Evolutionary conservation across 2,797 vertebrate genomes (phyloP).

Genomic region (Falco cherrug): DNA sequence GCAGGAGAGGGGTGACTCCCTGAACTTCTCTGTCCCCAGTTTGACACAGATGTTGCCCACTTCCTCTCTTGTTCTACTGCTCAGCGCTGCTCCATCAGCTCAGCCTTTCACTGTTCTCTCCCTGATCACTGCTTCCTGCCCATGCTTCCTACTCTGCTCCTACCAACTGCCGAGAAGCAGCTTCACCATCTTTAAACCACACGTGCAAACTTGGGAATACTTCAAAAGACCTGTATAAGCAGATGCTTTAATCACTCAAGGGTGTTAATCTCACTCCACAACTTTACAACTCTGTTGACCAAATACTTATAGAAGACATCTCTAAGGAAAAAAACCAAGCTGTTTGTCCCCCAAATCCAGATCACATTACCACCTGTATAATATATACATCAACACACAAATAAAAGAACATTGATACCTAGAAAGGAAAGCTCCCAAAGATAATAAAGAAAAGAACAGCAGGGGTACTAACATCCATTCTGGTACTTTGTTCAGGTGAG

Average conservation of each 20-base stretch:
- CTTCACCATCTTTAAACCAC: background rate
- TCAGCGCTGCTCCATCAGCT: background rate
- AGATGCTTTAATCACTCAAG: background rate
- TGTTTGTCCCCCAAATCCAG: background rate
- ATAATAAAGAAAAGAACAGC: background rate
- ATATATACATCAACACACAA: background rate
- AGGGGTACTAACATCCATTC: background rate
- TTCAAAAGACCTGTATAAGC: background rate
- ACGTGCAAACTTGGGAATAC: background rate
- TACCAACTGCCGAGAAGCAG: background rate
- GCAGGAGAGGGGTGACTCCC: background rate
- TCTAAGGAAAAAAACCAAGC: background rate
- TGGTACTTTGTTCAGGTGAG: rapidly evolving
- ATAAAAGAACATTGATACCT: background rate
- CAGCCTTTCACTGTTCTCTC: background rate
- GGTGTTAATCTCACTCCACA: background rate
- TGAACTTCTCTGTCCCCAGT: background rate
- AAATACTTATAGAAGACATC: background rate
- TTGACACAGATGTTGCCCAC: rapidly evolving
- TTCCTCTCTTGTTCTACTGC: background rate
- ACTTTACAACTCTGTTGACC: background rate
- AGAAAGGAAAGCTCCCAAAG: background rate
- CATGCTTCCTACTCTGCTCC: background rate
- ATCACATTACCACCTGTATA: background rate
- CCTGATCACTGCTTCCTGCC: background rate